Evolutionary conservation across 2,797 vertebrate species (phyloP).

Genomic region (Sebastes vulpes): DNA sequence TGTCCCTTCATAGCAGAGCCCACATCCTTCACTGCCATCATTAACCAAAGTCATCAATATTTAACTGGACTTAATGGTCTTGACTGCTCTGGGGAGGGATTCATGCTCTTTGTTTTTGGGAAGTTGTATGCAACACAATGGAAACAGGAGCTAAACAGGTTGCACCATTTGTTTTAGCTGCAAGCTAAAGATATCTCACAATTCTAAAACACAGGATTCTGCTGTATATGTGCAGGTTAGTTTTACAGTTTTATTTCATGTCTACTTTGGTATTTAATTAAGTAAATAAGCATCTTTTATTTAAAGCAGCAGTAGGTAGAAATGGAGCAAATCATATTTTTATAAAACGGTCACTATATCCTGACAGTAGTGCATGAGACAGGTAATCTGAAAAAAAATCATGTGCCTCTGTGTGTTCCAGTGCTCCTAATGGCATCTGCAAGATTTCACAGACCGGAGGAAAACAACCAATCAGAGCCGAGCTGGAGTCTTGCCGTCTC

Average conservation of each 20-base stretch:
- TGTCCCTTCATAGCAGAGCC: constrained; percentile 31
- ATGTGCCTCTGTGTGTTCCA: too few species aligned
- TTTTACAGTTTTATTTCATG: not conserved
- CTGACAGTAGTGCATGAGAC: too few species aligned
- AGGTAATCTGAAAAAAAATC: too few species aligned
- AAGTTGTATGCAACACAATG: not conserved
- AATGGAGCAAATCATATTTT: too few species aligned
- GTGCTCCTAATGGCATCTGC: too few species aligned
- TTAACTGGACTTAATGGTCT: constrained; percentile 29
- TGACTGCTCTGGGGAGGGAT: not conserved
- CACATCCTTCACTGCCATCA: constrained; percentile 35
- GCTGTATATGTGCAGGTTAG: not conserved
- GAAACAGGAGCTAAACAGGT: not conserved
- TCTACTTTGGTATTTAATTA: not conserved
- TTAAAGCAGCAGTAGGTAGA: too few species aligned
- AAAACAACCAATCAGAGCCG: too few species aligned
- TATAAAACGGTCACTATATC: too few species aligned
- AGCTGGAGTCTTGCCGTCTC: too few species aligned
- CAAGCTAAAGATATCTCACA: not conserved
- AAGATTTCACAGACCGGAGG: too few species aligned
- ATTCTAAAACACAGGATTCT: not conserved
- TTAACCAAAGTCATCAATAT: constrained; percentile 52
- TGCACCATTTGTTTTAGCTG: not conserved
- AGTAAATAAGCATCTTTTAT: not conserved
- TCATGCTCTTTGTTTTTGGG: not conserved